Conservation (phyloP, 1,140 invertebrate species). For the Chrysoperla carnea region DNA sequence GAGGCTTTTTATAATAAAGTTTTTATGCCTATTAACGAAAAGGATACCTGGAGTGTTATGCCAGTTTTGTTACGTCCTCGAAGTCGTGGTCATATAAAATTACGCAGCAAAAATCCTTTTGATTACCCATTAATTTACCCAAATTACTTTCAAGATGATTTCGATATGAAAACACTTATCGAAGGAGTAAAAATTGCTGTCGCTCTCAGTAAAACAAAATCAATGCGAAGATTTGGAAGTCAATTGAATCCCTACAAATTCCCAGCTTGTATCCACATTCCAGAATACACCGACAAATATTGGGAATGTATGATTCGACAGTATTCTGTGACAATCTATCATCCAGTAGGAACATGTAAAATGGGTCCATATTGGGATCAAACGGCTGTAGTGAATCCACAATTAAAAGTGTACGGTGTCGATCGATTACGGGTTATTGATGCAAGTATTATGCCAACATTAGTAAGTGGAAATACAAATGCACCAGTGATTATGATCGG, state of each 20-base stretch:
- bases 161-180: constrained; percentile 60
- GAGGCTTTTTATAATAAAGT: constrained; percentile 38
- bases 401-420: constrained; percentile 62
- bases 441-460: constrained; percentile 67
- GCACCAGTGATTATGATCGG: constrained; percentile 72
- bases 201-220: constrained; percentile 49
- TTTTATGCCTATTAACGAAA: constrained; percentile 27
- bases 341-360: constrained; percentile 79
- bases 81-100: constrained; percentile 59
- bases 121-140: constrained; percentile 86
- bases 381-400: constrained; percentile 72
- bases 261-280: constrained; percentile 48
- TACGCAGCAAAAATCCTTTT: constrained; percentile 68
- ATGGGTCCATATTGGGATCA: constrained; percentile 79
- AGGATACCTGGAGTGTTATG: constrained; percentile 45
- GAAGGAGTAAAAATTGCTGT: constrained; percentile 69
- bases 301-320: constrained; percentile 72
- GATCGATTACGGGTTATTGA: constrained; percentile 67
- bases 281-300: constrained; percentile 48
- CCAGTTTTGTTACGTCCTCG: constrained; percentile 68
- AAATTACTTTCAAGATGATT: constrained; percentile 69
- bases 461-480: constrained; percentile 71
- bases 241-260: constrained; percentile 43
- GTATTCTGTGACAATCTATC: constrained; percentile 68
- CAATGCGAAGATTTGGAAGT: constrained; percentile 52